Conservation (phyloP, 2,888 invertebrate species). For the Drosophila kambysellisi region DNA sequence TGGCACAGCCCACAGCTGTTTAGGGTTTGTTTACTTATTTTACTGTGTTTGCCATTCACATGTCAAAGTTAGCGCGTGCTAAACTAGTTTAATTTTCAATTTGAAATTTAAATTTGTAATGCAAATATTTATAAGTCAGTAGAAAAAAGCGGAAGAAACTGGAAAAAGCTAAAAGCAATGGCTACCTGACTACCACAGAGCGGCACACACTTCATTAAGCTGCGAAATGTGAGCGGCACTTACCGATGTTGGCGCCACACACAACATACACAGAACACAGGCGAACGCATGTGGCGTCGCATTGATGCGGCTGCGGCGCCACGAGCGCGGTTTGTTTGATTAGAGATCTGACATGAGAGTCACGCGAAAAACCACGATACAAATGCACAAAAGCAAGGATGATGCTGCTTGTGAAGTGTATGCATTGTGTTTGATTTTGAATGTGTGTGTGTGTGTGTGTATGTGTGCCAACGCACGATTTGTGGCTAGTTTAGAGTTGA, state of each 20-base stretch:
- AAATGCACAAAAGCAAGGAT: conserved; percentile 44
- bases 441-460: conserved; percentile 19
- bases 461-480: conserved; percentile 65
- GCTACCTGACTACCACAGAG: conserved; percentile 19
- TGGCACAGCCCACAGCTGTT: conserved; percentile 39
- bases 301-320: conserved; percentile 58
- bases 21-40: conserved; percentile 43
- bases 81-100: conserved; percentile 30
- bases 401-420: conserved; percentile 29
- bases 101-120: conserved; percentile 28
- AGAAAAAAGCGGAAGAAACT: neutral
- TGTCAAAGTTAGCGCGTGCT: conserved; percentile 12
- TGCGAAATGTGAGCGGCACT: conserved; percentile 20
- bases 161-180: neutral
- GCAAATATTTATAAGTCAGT: conserved; percentile 9
- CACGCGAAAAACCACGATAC: conserved; percentile 65
- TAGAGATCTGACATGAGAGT: conserved; percentile 68
- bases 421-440: conserved; percentile 23
- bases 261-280: conserved; percentile 7
- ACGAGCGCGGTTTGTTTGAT: conserved; percentile 51
- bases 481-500: conserved; percentile 29
- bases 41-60: conserved; percentile 33
- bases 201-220: conserved; percentile 26
- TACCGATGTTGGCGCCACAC: conserved; percentile 44
- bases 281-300: conserved; percentile 44